A percentile compares a stretch with the other conserved stretches of the same genome.
Conservation (phyloP, 1,140 invertebrate genomes). For the Acromyrmex echinatior region DNA sequence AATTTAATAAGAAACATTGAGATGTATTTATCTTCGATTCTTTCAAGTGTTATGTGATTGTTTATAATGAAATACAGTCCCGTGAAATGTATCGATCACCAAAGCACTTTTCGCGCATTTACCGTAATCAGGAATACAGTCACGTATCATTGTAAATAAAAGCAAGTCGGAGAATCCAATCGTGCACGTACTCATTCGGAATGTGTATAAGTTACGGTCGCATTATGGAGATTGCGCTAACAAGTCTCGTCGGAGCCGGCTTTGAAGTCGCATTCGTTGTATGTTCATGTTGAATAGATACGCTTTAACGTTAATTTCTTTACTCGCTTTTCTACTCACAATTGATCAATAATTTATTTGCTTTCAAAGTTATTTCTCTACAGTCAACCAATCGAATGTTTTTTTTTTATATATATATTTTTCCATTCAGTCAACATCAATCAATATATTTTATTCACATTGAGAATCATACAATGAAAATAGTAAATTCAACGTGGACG, state of each 20-base stretch:
- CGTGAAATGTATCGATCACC: constrained; percentile 34
- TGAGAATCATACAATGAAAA: constrained; percentile 9
- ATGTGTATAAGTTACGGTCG: constrained; percentile 58
- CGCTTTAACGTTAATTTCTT: constrained; percentile 27
- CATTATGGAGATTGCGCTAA: constrained; percentile 55
- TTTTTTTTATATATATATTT: background rate
- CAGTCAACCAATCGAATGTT: background rate
- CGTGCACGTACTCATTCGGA: constrained; percentile 39
- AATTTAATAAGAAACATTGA: background rate
- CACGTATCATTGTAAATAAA: constrained; percentile 63
- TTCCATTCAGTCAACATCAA: background rate
- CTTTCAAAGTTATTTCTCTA: background rate
- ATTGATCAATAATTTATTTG: background rate
- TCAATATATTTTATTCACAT: constrained; percentile 18
- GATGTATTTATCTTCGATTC: constrained; percentile 7
- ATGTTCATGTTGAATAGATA: background rate
- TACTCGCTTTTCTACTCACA: background rate
- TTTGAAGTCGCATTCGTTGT: constrained; percentile 35
- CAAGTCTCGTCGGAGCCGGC: constrained; percentile 37
- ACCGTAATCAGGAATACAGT: constrained; percentile 55
- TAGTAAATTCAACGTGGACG: constrained; percentile 19
- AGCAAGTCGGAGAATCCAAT: constrained; percentile 48
- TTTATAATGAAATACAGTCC: background rate
- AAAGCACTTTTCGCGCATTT: constrained; percentile 61
- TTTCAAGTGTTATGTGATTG: background rate